Base-by-base conservation (phyloP, 1,140 invertebrate species). In the Hylaeus anthracinus region DNA sequence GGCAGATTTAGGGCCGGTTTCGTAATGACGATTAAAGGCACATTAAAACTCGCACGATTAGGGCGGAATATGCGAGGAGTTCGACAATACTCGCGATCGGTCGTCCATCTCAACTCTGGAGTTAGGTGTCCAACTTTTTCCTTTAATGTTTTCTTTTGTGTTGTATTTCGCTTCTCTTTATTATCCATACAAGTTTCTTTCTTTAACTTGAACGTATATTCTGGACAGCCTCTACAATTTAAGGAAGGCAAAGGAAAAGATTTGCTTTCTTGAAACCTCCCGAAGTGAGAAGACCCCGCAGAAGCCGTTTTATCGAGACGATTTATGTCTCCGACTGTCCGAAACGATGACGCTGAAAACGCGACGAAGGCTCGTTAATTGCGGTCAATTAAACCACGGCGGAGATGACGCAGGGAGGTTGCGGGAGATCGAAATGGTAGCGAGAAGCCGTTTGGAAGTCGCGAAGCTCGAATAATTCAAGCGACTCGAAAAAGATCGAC, bases 11-110 rank as follows among this genome's bases (percentile, higher is more conserved):
- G 45, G 51, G 66, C 43, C 58, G 51, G 51, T 81, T 77, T 77
- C 66, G 79, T 65, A 80, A 80, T 56, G 72, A 9, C 72, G 78
- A 67, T 79, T 79, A 67, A 80, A 80, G 64, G 10, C 55, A 58
- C 14, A 26, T 61, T 26, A 72, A 71, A 69, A 39, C 58, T n/a
- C 53, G n/a, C 51, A 14, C 26, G 51, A 15, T 72, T 58, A 12
- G 14, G 41, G 37, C 10, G 37, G 70, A 48, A 58, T 55, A 39
- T n/a, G 37, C 15, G 37, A 14, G 12, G 0, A 1, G 10, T 72
- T 56, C 41, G 9, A 41, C 10, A 6, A 43, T 4, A 45, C 63
- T 39, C 10, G 15, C 63, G 63, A 64, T 39, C 63, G 63, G 5
- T 41, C 63, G 15, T 45, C 8, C 37, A n/a, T 45, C 5, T 45